Conservation (phyloP, 2,888 invertebrate species). For the Dendrolimus pini region DNA sequence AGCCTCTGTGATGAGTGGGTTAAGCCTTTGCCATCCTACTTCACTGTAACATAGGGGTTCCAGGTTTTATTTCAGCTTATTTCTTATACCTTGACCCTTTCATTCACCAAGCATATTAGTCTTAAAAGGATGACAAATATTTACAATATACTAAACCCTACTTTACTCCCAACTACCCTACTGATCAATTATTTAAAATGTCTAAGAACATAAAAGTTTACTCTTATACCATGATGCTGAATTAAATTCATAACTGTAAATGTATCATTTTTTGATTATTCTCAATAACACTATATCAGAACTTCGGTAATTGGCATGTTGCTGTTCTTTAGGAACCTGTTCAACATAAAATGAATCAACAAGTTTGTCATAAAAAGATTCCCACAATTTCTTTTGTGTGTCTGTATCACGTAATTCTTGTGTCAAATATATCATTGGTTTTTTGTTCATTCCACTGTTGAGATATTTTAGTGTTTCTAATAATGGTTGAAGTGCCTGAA, state of each 20-base stretch:
- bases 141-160: no score
- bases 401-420: constrained; percentile 83
- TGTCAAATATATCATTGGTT: constrained; percentile 77
- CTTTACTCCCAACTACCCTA: no score
- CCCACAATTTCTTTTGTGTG: constrained; percentile 56
- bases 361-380: constrained; percentile 50
- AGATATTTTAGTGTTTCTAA: constrained; percentile 73
- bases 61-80: no score
- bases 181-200: no score
- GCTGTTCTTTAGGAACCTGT: constrained; percentile 74
- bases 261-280: constrained; percentile 47
- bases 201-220: neutral
- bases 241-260: neutral
- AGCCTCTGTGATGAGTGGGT: no score
- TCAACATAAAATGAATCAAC: constrained; percentile 44
- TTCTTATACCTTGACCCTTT: no score
- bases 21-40: no score
- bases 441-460: constrained; percentile 50
- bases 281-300: constrained; percentile 78
- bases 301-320: constrained; percentile 79
- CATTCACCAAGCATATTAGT: no score
- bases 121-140: no score
- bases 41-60: no score
- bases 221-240: neutral
- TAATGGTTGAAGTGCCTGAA: constrained; percentile 77